phyloP scores from a whole-genome alignment of 2,113 vertebrate species.

The Ciconia maguari region DNA sequence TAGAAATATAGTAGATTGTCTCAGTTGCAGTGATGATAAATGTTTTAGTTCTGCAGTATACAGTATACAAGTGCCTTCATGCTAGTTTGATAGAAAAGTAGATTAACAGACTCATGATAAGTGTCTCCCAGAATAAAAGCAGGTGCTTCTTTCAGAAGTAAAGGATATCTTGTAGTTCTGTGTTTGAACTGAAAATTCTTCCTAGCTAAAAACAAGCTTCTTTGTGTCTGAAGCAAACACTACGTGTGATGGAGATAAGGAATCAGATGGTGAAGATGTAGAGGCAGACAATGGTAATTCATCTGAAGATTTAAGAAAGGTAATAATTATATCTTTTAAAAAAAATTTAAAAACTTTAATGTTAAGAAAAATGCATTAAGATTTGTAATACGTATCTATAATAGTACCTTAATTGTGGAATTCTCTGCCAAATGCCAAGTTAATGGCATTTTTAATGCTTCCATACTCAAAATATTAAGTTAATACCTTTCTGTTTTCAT shows the following conservation, averaged over 20 bases:
- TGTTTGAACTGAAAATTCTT: not conserved
- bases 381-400: not conserved
- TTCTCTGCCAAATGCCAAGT: not conserved
- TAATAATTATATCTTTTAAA: slow-evolving; percentile 10
- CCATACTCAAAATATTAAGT: not conserved
- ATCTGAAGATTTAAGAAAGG: slow-evolving; percentile 94
- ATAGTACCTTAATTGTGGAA: not conserved
- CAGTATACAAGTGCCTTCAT: not conserved
- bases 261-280: slow-evolving; percentile 86
- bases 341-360: not conserved
- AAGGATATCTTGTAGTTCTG: not conserved
- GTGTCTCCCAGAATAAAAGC: not conserved
- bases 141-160: not conserved
- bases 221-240: slow-evolving; percentile 84
- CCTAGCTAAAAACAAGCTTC: not conserved
- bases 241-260: slow-evolving; percentile 92
- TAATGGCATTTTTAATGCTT: not conserved
- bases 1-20: not conserved
- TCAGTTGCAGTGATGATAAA: not conserved
- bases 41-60: not conserved
- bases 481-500: not conserved
- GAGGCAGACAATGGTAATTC: slow-evolving; percentile 87
- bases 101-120: not conserved
- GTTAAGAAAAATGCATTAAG: not conserved
- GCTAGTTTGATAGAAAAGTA: not conserved